phyloP scores from a whole-genome alignment of 2,113 vertebrate species.

The Leptodactylus fuscus region DNA sequence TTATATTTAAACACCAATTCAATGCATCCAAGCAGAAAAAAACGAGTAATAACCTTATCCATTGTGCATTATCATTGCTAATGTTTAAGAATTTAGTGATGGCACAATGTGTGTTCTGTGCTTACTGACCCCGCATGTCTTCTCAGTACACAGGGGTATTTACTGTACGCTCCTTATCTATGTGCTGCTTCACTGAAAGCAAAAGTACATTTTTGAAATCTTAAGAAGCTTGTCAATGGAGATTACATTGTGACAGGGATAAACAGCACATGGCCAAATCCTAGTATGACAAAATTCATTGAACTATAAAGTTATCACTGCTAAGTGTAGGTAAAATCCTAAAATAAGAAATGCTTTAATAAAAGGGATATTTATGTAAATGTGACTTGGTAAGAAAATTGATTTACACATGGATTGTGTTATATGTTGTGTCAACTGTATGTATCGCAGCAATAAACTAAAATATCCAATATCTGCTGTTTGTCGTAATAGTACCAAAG shows the following conservation, averaged over 20 bases:
- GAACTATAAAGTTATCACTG: conserved; percentile 12
- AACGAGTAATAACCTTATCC: not conserved
- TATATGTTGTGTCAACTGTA: not conserved
- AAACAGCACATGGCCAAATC: not conserved
- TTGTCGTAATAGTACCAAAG: not conserved
- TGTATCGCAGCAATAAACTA: not conserved
- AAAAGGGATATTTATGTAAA: not conserved
- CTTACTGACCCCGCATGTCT: not conserved
- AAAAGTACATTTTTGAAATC: not conserved
- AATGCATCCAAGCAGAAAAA: conserved; percentile 3
- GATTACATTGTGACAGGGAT: conserved; percentile 6
- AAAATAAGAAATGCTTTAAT: not conserved
- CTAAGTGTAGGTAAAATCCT: not conserved
- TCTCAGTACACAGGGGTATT: not conserved
- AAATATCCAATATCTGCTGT: not conserved
- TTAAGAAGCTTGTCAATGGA: conserved; percentile 2
- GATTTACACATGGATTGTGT: not conserved
- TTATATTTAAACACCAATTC: not conserved
- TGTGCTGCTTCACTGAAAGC: not conserved
- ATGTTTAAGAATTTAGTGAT: not conserved
- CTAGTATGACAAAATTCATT: not conserved
- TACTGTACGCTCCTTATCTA: not conserved
- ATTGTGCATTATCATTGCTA: not conserved
- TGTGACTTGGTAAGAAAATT: not conserved
- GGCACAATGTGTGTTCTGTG: conserved; percentile 6